Evolutionary conservation across 2,113 vertebrate species (phyloP).

Genomic region (Galemys pyrenaicus): DNA sequence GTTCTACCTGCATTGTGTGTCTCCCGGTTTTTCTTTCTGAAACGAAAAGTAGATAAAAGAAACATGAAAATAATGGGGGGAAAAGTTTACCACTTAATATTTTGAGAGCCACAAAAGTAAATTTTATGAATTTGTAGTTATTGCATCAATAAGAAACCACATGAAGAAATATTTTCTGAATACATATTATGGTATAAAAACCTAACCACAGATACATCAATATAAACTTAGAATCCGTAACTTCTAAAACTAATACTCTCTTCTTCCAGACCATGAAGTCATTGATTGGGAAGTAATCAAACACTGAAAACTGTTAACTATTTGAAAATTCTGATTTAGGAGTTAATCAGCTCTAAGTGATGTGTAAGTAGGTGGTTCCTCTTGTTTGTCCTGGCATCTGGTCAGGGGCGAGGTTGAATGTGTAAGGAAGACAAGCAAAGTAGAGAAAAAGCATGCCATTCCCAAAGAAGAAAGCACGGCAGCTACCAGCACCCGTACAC

Average conservation of each 20-base stretch:
- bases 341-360: constrained; percentile 2
- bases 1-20: constrained; percentile 96
- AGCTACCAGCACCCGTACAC: not conserved
- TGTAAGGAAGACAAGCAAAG: not conserved
- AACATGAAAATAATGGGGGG: constrained; percentile 60
- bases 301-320: constrained; percentile 14
- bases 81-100: constrained; percentile 35
- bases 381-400: not conserved
- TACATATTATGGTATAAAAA: constrained; percentile 1
- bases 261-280: constrained; percentile 18
- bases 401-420: not conserved
- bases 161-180: constrained; percentile 39
- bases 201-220: not conserved
- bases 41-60: constrained; percentile 70
- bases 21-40: constrained; percentile 99
- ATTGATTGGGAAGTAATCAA: not conserved
- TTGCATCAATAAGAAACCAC: constrained; percentile 32
- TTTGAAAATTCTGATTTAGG: constrained; percentile 19
- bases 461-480: not conserved
- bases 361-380: not conserved
- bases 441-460: not conserved
- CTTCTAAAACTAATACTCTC: constrained; percentile 25
- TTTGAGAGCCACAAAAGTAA: constrained; percentile 54
- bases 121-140: constrained; percentile 34
- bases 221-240: constrained; percentile 32